A percentile compares a stretch with the other conserved stretches of the same genome.
Evolutionary conservation across 2,888 invertebrate species (phyloP).

Genomic region (Ametastegia equiseti): DNA sequence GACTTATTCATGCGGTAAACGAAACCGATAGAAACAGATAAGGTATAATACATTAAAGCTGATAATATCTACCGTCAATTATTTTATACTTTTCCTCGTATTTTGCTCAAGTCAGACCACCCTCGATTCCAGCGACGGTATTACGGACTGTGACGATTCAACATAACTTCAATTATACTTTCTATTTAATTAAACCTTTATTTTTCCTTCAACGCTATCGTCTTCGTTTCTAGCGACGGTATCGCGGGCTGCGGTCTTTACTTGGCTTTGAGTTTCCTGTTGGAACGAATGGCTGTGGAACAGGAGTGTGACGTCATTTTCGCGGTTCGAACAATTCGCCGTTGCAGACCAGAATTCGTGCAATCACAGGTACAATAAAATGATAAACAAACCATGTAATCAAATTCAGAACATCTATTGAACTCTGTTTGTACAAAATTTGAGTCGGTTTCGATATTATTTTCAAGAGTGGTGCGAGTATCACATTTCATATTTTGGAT

Average conservation of each 20-base stretch:
- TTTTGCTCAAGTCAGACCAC: no score
- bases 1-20: not conserved
- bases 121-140: no score
- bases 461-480: not conserved
- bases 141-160: no score
- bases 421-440: not conserved
- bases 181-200: not conserved
- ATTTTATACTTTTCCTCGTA: no score
- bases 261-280: conserved; percentile 74
- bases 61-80: no score
- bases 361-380: conserved; percentile 64
- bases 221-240: conserved; percentile 73
- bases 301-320: conserved; percentile 77
- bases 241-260: conserved; percentile 76
- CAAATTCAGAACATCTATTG: not conserved
- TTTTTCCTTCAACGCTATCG: not conserved
- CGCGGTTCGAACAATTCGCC: conserved; percentile 75
- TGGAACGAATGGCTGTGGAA: conserved; percentile 77
- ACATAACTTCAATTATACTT: conserved; percentile 3
- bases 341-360: conserved; percentile 74
- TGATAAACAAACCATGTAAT: not conserved
- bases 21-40: not conserved
- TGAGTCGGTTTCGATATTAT: not conserved
- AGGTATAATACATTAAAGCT: no score
- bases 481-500: not conserved